Base-by-base conservation (phyloP, 2,888 invertebrate species). In the Melanostoma scalare region DNA sequence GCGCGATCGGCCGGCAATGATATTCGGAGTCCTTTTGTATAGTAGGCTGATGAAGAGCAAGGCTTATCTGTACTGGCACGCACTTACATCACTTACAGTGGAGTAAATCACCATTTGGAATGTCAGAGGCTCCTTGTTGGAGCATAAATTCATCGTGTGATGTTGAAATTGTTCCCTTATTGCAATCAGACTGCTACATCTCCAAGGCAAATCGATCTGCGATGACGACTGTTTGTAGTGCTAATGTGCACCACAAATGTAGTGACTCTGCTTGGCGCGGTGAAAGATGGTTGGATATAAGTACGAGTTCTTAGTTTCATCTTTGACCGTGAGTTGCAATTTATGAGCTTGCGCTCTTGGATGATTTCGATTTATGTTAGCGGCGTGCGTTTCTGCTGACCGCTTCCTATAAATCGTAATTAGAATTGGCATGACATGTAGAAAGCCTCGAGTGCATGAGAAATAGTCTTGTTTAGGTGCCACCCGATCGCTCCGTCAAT, bases 361-460 rank as follows among this genome's bases (percentile, higher is more conserved):
- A 82, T 73, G 68, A 69, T 55, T 58, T 68, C 63, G 82, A 82
- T 82, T 82, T 82, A 82, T 82, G 82, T 82, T 44, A 46, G 58
- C 67, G 56, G 77, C 67, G 36, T 77, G 68, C 63, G 63, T 68
- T 73, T 74, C 58, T 69, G 73, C 36, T 63, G 63, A 63, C 68
- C 77, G 53, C 68, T 69, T 73, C 73, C 77, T 77, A 82, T 82
- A 82, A 82, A 82, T 82, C 58, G 82, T 82, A 82, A 82, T 82
- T 82, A 82, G 78, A 82, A 82, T 78, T 82, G 78, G 58, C 82
- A 78, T 82, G 73, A 58, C 78, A 74, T 77, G 63, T 44, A 33
- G 61, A 72, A 67, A 52, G 67, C 56, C 48, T 33, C 55, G 31
- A 52, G 52, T 33, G 40, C 33, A 67, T 76, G 77, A 73, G 67